Evolutionary conservation across 2,888 invertebrate genomes (phyloP).

Genomic region (Clitarchus hookeri): DNA sequence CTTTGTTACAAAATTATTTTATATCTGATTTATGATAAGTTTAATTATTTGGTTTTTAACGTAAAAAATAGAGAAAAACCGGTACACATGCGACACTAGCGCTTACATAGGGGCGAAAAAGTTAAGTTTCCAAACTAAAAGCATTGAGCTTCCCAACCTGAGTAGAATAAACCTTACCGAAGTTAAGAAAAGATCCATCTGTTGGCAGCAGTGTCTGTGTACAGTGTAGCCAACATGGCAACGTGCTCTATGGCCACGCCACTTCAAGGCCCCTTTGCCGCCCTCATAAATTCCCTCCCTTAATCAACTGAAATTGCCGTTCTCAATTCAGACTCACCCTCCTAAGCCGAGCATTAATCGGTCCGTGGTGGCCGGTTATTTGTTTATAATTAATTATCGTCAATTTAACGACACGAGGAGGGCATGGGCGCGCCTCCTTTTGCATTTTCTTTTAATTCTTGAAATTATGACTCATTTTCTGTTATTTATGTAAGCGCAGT

Average conservation of each 20-base stretch:
- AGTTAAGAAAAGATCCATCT: too few species aligned
- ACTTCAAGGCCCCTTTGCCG: conserved; percentile 16
- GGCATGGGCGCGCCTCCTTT: not conserved
- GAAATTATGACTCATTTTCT: conserved; percentile 31
- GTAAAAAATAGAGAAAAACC: too few species aligned
- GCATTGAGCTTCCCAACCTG: too few species aligned
- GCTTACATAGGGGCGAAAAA: too few species aligned
- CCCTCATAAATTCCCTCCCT: conserved; percentile 21
- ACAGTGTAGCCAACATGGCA: not conserved
- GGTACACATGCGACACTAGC: too few species aligned
- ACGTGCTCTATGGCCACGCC: not conserved
- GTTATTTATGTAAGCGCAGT: conserved; percentile 30
- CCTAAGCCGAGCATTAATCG: not conserved
- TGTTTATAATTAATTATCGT: conserved; percentile 31
- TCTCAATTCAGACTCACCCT: not conserved
- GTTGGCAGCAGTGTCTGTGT: too few species aligned
- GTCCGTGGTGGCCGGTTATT: not conserved
- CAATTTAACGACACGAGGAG: conserved; percentile 18
- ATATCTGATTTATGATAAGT: too few species aligned
- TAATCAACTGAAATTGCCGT: conserved; percentile 21
- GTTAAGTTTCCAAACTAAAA: too few species aligned
- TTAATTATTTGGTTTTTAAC: too few species aligned
- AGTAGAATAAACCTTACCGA: too few species aligned
- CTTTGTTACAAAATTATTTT: too few species aligned
- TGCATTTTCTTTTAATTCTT: conserved; percentile 28